A percentile compares a stretch with the other conserved stretches of the same genome.
phyloP scores from a whole-genome alignment of 2,113 vertebrate genomes.

The Lophura nycthemera region DNA sequence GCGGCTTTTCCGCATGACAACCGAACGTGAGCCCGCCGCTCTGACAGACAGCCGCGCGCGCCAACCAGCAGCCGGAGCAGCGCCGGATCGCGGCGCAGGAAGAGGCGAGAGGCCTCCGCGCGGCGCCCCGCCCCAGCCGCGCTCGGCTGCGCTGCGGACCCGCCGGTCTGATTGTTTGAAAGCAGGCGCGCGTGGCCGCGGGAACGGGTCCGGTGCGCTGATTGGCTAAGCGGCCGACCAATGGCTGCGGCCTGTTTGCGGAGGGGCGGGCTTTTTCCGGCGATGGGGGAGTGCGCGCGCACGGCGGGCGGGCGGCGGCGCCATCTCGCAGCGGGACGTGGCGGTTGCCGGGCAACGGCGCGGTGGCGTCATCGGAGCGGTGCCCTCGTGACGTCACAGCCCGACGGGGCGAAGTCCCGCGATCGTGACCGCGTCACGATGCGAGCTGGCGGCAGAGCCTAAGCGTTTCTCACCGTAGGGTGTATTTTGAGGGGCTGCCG shows the following conservation, averaged over 20 bases:
- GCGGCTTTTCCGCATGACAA: slow-evolving; percentile 45
- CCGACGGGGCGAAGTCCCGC: not conserved
- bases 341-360: not conserved
- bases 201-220: slow-evolving; percentile 35
- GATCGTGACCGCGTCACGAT: accelerated
- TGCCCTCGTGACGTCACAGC: not conserved
- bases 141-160: slow-evolving; percentile 27
- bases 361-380: accelerated
- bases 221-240: slow-evolving; percentile 54
- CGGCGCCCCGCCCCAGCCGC: not conserved
- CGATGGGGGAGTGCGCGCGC: accelerated
- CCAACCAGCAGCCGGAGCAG: not conserved
- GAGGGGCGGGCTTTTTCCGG: not conserved
- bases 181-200: slow-evolving; percentile 78
- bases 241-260: accelerated
- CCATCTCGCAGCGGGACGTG: not conserved
- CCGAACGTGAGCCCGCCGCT: not conserved
- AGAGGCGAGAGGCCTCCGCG: accelerated
- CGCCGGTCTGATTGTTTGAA: slow-evolving; percentile 60
- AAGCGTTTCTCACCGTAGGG: no score
- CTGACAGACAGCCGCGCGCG: accelerated
- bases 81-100: accelerated
- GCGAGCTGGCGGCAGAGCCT: accelerated
- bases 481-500: accelerated
- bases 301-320: not conserved